Conservation (phyloP, 2,113 vertebrate species). For the Atherinomorus stipes region DNA sequence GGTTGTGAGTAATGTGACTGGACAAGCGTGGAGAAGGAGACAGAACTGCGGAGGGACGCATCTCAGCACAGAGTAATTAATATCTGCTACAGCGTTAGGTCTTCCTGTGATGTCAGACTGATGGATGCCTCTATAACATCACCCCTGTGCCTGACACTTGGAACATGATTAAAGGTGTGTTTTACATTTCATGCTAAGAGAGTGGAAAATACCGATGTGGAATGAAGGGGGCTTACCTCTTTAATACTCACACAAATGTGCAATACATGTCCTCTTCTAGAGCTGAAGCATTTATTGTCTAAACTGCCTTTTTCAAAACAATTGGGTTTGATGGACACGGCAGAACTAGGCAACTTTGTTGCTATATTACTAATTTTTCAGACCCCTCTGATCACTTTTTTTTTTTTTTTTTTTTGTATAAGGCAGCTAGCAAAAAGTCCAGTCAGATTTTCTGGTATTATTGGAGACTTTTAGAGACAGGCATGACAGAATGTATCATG, state of each 20-base stretch:
- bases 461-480: no score
- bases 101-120: constrained; percentile 63
- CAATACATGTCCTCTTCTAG: neutral
- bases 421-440: no score
- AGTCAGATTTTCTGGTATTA: no score
- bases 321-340: no score
- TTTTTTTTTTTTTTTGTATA: no score
- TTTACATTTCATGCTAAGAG: constrained; percentile 47
- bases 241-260: neutral
- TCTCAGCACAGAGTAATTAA: constrained; percentile 77
- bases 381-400: no score
- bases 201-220: neutral
- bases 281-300: neutral
- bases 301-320: neutral
- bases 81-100: constrained; percentile 67
- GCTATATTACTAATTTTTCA: no score
- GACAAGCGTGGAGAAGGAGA: constrained; percentile 76
- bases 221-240: neutral
- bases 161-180: constrained; percentile 51
- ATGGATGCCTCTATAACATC: constrained; percentile 75
- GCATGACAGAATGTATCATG: no score
- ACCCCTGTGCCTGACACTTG: constrained; percentile 39
- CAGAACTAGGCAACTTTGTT: no score
- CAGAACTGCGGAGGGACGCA: constrained; percentile 63
- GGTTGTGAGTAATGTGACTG: constrained; percentile 77